Conservation (phyloP, 2,888 invertebrate genomes). For the Scaptomyza parva region DNA sequence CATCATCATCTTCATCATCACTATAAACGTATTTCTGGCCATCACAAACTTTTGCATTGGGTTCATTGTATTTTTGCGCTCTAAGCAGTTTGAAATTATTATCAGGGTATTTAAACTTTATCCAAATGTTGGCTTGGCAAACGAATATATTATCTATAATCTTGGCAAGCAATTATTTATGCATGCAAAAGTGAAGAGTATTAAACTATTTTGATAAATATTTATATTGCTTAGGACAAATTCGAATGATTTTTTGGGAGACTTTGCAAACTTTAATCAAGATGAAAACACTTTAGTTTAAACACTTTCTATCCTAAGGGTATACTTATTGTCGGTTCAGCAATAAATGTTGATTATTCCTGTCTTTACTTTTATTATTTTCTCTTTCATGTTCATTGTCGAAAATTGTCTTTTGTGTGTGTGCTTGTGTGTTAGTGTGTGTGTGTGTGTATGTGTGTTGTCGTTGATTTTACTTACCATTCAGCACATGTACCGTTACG, state of each 20-base stretch:
- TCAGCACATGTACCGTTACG: slow-evolving; percentile 96
- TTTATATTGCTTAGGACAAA: background rate
- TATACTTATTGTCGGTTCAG: slow-evolving; percentile 8
- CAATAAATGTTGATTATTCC: slow-evolving; percentile 6
- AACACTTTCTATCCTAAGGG: background rate
- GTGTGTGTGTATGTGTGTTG: slow-evolving; percentile 51
- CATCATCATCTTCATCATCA: too few species aligned
- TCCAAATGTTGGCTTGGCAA: slow-evolving; percentile 20
- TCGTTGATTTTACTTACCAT: slow-evolving; percentile 89
- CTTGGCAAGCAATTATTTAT: slow-evolving; percentile 7
- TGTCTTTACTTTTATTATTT: slow-evolving; percentile 8
- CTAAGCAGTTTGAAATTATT: slow-evolving; percentile 15
- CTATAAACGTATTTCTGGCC: slow-evolving; percentile 25
- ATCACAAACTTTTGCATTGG: slow-evolving; percentile 43
- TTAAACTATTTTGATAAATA: background rate
- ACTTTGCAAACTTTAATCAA: background rate
- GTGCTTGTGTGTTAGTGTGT: slow-evolving; percentile 40
- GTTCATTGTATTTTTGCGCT: slow-evolving; percentile 38
- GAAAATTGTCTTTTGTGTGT: slow-evolving; percentile 46
- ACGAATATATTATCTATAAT: background rate
- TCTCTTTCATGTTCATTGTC: slow-evolving; percentile 46
- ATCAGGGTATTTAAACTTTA: slow-evolving; percentile 35
- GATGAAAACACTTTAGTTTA: background rate
- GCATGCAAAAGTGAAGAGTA: background rate
- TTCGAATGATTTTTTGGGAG: background rate